Evolutionary conservation across 2,113 vertebrate genomes (phyloP), one percentile per base, ranked within the genome.

Genomic region (Anthoscopus minutus): DNA sequence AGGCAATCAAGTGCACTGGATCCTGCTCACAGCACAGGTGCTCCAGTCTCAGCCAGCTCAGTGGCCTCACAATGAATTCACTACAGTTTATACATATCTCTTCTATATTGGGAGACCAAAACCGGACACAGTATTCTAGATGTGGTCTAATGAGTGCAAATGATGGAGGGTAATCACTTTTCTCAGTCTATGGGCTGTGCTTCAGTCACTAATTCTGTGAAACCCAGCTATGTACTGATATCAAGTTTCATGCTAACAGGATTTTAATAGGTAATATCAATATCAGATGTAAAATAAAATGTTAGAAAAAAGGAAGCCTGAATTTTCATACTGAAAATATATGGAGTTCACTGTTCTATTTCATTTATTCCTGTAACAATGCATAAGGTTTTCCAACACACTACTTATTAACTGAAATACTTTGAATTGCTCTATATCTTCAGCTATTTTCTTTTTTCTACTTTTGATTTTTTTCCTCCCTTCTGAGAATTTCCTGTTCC

Each of bases 381-480:
- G 3, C 5, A 57, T 21, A 14, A 82, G 2, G 6, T 47, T 89
- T 71, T 74, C 5, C 27, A 79, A 30, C 20, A 60, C 2, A 54
- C 24, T 92, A 38, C 24, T 78, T 10, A 48, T 72, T 86, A 86
- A 4, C 7, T 67, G 31, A 72, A 61, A 37, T 56, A 45, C 4
- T 84, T 82, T 14, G 31, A 65, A 83, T 45, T 82, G 5, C 4
- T 65, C 4, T 38, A 3, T 69, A 44, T 9, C 3, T 61, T 78
- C 54, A 87, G 7, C 7, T 74, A 13, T 71, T 54, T 4, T 74
- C 30, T 65, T 57, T 38, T 53, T 35, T 31, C 31, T 23, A 48
- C 2, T 17, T 28, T 42, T 37, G 16, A 42, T 76, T 35, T 58
- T n/a, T 10, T 3, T 10, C 10, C 1, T 2, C 12, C 9, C 2